phyloP scores from a whole-genome alignment of 2,113 vertebrate species.

The Ornithorhynchus anatinus region DNA sequence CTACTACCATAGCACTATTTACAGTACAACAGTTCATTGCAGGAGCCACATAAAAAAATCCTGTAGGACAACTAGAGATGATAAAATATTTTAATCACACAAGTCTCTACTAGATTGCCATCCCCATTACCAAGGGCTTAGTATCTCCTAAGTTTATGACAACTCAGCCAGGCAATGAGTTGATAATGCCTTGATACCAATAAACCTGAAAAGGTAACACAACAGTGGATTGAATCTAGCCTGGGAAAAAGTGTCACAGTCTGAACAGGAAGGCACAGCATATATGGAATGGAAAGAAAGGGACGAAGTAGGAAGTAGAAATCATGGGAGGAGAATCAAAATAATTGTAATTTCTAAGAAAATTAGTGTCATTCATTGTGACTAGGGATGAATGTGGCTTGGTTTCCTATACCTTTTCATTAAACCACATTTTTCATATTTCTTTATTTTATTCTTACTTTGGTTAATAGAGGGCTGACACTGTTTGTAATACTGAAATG shows the following conservation, averaged over 20 bases:
- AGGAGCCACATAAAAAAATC: constrained; percentile 3
- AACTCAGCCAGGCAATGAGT: background rate
- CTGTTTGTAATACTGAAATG: no score
- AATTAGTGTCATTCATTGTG: no score
- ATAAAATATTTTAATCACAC: constrained; percentile 22
- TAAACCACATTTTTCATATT: no score
- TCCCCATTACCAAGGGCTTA: background rate
- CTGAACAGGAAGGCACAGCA: constrained; percentile 18
- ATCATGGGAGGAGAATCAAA: background rate
- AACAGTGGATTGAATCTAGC: background rate
- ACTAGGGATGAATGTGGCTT: no score
- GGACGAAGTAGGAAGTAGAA: background rate
- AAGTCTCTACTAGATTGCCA: background rate
- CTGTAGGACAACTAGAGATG: background rate
- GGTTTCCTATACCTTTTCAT: no score
- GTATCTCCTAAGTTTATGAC: background rate
- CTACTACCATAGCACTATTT: constrained; percentile 34
- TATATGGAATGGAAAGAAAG: background rate
- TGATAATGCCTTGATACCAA: background rate
- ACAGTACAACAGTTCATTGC: constrained; percentile 36
- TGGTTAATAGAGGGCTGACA: no score
- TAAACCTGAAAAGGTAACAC: constrained; percentile 16
- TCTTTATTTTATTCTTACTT: no score
- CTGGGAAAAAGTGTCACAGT: constrained; percentile 25
- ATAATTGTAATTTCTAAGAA: no score